Conservation (phyloP, 2,113 vertebrate species). For the Poicephalus gulielmi region DNA sequence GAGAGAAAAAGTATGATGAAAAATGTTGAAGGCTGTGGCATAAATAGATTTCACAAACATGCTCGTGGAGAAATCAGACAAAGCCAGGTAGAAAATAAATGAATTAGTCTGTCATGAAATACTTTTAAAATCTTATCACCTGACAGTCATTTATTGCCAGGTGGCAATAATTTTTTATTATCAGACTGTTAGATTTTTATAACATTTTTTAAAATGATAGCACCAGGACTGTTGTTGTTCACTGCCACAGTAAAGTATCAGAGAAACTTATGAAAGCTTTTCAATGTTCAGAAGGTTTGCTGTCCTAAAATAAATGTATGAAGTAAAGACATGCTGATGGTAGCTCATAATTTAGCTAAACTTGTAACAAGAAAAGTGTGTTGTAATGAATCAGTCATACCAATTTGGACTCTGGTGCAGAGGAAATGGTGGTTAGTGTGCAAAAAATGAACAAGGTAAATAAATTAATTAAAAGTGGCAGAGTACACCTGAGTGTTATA, state of each 20-base stretch:
- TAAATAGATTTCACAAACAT: conserved; percentile 19
- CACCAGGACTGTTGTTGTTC: conserved; percentile 20
- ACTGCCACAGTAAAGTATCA: conserved; percentile 16
- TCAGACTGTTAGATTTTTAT: conserved; percentile 27
- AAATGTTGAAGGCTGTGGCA: neutral
- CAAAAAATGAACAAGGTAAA: neutral
- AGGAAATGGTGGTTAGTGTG: neutral
- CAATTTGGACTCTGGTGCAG: neutral
- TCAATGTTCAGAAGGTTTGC: conserved; percentile 16
- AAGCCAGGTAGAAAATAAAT: conserved; percentile 35
- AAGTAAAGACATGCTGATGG: conserved; percentile 1
- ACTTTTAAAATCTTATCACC: conserved; percentile 33
- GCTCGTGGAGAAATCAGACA: neutral
- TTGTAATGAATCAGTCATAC: neutral
- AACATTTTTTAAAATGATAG: conserved; percentile 36
- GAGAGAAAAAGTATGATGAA: neutral
- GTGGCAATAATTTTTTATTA: conserved; percentile 55
- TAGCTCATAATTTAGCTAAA: conserved; percentile 25
- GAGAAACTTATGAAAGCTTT: conserved; percentile 40
- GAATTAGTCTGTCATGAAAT: conserved; percentile 36
- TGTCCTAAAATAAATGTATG: conserved; percentile 18
- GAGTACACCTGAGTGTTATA: neutral
- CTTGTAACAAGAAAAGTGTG: neutral
- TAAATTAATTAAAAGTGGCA: neutral
- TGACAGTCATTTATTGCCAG: conserved; percentile 23